These are phyloP conservation scores for Camelus dromedarius DNA, from an alignment of 2,113 vertebrate species.

Conservation along the genomic window DNA sequence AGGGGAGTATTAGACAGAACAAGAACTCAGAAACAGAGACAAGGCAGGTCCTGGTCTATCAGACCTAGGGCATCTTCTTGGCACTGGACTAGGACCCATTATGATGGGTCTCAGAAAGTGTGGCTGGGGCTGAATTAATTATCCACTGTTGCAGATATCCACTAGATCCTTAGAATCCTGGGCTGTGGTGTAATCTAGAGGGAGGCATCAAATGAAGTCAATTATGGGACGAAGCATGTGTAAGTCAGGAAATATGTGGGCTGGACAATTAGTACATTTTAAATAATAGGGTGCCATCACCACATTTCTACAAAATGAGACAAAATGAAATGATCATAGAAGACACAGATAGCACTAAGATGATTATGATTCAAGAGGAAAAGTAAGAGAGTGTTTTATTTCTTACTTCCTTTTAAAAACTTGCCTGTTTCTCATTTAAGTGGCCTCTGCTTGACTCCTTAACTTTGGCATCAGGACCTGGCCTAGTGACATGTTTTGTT, in stretches of 20 bases:
- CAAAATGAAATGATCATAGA: background rate
- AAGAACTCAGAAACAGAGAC: background rate
- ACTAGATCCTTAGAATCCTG: background rate
- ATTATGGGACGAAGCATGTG: background rate
- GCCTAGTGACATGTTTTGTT: constrained; percentile 4
- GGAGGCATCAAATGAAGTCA: background rate
- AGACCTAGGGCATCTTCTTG: background rate
- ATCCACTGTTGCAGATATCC: background rate
- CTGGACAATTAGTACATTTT: background rate
- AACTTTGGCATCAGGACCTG: background rate
- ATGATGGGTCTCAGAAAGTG: background rate
- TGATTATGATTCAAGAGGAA: background rate
- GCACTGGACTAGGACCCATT: no score
- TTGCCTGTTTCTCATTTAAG: background rate
- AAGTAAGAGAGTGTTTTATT: background rate
- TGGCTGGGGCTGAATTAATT: no score
- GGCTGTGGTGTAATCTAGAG: background rate
- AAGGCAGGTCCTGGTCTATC: background rate
- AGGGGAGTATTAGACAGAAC: background rate
- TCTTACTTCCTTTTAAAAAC: background rate
- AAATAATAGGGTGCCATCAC: background rate
- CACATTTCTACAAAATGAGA: background rate
- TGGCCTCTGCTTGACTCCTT: background rate
- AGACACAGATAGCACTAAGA: background rate
- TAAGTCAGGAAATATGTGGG: background rate